phyloP scores from a whole-genome alignment of 2,797 vertebrate species.

The Choloepus didactylus region DNA sequence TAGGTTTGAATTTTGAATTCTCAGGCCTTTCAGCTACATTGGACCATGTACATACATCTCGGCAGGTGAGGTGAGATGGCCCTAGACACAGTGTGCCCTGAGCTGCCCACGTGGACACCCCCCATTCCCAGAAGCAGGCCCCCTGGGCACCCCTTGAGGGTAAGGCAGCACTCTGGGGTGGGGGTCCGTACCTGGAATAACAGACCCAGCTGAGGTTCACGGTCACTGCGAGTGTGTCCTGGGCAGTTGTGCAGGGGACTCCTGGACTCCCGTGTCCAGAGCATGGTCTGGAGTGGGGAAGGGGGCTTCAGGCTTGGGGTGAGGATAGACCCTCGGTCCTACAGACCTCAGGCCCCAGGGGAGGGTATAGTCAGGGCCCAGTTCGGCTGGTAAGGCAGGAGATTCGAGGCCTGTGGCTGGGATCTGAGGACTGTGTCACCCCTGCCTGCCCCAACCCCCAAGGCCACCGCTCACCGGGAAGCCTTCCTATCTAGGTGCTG shows the following conservation, averaged over 20 bases:
- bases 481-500: background rate
- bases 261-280: background rate
- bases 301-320: too few relatives aligned
- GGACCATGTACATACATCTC: background rate
- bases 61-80: background rate
- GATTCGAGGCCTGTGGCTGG: too few relatives aligned
- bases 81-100: background rate
- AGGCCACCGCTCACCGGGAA: background rate
- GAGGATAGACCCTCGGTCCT: background rate
- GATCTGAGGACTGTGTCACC: background rate
- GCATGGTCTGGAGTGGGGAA: background rate
- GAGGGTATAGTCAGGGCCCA: background rate
- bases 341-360: too few relatives aligned
- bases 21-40: background rate
- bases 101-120: background rate
- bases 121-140: too few relatives aligned
- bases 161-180: too few relatives aligned
- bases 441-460: background rate
- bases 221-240: background rate
- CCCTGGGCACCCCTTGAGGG: too few relatives aligned
- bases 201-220: background rate
- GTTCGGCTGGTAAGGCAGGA: background rate
- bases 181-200: background rate
- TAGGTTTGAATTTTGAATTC: background rate
- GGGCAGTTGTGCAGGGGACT: background rate